These are phyloP conservation scores for Aleiodes sp. DNA, from an alignment of 1,140 invertebrate genomes.

Conservation along the genomic window DNA sequence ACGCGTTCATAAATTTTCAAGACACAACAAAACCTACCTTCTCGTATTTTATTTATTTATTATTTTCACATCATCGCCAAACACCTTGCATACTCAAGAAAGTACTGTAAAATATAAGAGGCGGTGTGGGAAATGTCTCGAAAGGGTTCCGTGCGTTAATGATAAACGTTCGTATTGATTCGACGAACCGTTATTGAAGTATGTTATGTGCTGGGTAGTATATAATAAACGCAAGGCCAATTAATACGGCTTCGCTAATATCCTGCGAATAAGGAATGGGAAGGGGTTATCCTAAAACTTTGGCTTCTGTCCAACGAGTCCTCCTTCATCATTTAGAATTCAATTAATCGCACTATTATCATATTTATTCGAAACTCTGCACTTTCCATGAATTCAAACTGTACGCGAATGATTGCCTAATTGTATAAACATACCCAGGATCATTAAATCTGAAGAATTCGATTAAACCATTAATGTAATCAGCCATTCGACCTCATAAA, in stretches of 20 bases:
- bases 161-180: constrained; percentile 2
- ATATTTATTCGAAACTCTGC: constrained; percentile 14
- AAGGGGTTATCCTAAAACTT: neutral
- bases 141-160: constrained; percentile 10
- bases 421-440: neutral
- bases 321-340: neutral
- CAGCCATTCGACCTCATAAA: neutral
- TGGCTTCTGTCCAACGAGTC: neutral
- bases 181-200: neutral
- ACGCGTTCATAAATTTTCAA: neutral
- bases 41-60: neutral
- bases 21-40: constrained; percentile 12
- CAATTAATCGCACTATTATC: constrained; percentile 6
- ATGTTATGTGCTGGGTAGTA: neutral
- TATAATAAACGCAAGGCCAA: neutral
- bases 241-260: neutral
- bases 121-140: constrained; percentile 2
- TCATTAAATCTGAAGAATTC: constrained; percentile 4
- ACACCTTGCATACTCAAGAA: constrained; percentile 3
- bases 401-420: neutral
- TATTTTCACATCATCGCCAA: neutral
- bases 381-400: neutral
- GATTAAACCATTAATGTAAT: neutral
- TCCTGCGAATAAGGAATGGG: neutral
- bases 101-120: neutral